phyloP scores from a whole-genome alignment of 2,888 invertebrate species.

The Stramonita haemastoma region DNA sequence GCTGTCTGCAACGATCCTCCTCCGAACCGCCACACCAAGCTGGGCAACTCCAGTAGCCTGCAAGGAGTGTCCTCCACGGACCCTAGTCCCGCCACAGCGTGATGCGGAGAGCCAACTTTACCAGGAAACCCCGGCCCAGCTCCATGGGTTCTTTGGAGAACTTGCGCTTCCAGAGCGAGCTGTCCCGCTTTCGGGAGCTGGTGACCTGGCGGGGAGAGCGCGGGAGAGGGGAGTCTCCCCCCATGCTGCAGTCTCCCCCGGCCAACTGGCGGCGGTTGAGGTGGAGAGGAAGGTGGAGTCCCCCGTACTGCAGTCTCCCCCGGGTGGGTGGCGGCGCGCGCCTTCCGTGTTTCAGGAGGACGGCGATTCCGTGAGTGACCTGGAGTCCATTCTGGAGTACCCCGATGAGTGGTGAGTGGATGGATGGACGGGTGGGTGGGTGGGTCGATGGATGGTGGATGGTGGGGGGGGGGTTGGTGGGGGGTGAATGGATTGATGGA shows the following conservation, averaged over 20 bases:
- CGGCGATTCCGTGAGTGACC: slow-evolving; percentile 58
- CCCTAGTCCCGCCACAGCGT: background rate
- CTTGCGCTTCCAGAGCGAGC: slow-evolving; percentile 52
- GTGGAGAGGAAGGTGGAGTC: slow-evolving; percentile 53
- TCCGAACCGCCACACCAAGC: too few relatives aligned
- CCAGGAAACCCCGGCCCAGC: slow-evolving; percentile 47
- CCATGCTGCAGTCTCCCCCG: slow-evolving; percentile 15
- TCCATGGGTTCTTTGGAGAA: slow-evolving; percentile 53
- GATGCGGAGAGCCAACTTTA: slow-evolving; percentile 42
- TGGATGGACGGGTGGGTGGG: background rate
- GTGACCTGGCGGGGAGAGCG: slow-evolving; percentile 46
- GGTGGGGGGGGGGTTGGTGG: background rate
- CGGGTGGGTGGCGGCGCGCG: slow-evolving; percentile 50
- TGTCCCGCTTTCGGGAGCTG: slow-evolving; percentile 54
- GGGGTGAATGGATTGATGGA: background rate
- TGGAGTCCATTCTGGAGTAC: slow-evolving; percentile 65
- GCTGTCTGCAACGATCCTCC: background rate
- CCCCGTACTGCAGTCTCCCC: slow-evolving; percentile 45
- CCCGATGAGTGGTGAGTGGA: slow-evolving; percentile 49
- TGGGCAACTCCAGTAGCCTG: background rate
- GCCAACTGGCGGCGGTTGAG: background rate
- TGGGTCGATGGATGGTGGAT: background rate
- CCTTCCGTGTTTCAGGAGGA: slow-evolving; percentile 57
- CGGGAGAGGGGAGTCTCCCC: background rate
- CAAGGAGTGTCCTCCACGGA: background rate